phyloP scores from a whole-genome alignment of 2,113 vertebrate genomes.

The Mobula birostris region DNA sequence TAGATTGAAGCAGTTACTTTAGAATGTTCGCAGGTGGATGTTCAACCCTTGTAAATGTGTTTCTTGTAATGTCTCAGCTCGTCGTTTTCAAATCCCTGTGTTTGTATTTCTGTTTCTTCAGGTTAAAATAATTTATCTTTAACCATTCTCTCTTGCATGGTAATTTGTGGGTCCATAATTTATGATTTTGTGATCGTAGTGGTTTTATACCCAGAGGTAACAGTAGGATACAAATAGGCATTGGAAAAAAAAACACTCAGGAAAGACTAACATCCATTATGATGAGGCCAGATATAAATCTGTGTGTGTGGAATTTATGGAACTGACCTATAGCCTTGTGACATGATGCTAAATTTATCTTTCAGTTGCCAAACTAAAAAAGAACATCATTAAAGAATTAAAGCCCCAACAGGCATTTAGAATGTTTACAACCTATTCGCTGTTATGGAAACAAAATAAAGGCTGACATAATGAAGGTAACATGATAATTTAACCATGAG shows the following conservation, averaged over 20 bases:
- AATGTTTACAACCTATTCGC: not conserved
- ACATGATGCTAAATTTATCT: not conserved
- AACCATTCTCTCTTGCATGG: not conserved
- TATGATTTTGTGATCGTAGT: not conserved
- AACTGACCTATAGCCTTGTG: not conserved
- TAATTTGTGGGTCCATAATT: not conserved
- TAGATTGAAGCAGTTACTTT: not conserved
- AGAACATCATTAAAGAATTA: not conserved
- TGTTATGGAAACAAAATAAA: conserved; percentile 4
- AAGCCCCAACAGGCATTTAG: not conserved
- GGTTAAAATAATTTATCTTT: not conserved
- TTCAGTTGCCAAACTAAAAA: not conserved
- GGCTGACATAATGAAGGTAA: not conserved
- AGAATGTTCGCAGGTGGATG: not conserved
- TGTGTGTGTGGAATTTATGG: not conserved
- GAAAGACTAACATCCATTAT: not conserved
- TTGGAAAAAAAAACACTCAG: not conserved
- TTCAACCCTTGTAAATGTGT: not conserved
- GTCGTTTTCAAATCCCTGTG: not conserved
- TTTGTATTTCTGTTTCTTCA: not conserved
- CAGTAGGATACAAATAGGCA: not conserved
- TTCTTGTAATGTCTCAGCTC: not conserved
- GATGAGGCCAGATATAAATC: not conserved
- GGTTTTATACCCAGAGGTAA: not conserved
- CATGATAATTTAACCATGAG: not conserved